These are phyloP conservation scores for Rhorus exstirpatorius DNA, from an alignment of 2,888 invertebrate species.

Conservation along the genomic window DNA sequence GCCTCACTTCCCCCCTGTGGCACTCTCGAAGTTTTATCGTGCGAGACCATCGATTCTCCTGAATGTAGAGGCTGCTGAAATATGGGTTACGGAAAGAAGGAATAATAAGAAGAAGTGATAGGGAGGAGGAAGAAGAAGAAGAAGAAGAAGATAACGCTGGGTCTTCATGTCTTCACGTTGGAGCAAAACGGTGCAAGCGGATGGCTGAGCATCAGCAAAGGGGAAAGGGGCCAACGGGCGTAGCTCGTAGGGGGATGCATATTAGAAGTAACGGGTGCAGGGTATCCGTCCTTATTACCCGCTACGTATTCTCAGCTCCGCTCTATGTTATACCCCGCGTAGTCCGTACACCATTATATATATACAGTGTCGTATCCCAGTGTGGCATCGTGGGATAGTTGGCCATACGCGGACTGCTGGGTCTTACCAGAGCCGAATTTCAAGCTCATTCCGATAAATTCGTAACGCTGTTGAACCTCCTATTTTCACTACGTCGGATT, in stretches of 20 bases:
- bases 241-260: constrained; percentile 73
- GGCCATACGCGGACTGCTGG: neutral
- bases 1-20: neutral
- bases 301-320: constrained; percentile 77
- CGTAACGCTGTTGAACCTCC: constrained; percentile 75
- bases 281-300: constrained; percentile 78
- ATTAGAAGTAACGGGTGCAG: constrained; percentile 81
- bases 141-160: constrained; percentile 10
- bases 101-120: constrained; percentile 22
- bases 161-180: constrained; percentile 46
- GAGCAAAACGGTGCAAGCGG: constrained; percentile 37
- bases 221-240: constrained; percentile 75
- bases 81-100: constrained; percentile 3
- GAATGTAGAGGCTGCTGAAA: constrained; percentile 44
- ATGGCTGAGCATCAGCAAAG: constrained; percentile 38
- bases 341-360: constrained; percentile 9
- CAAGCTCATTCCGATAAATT: constrained; percentile 76
- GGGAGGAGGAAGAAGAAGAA: neutral
- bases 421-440: constrained; percentile 70
- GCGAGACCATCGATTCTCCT: constrained; percentile 63
- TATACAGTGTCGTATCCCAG: constrained; percentile 37
- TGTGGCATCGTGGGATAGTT: constrained; percentile 2
- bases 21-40: constrained; percentile 62
- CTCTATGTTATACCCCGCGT: constrained; percentile 75
- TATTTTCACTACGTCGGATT: constrained; percentile 71